Conservation (phyloP, 2,888 invertebrate genomes). For the Mythimna loreyi region DNA sequence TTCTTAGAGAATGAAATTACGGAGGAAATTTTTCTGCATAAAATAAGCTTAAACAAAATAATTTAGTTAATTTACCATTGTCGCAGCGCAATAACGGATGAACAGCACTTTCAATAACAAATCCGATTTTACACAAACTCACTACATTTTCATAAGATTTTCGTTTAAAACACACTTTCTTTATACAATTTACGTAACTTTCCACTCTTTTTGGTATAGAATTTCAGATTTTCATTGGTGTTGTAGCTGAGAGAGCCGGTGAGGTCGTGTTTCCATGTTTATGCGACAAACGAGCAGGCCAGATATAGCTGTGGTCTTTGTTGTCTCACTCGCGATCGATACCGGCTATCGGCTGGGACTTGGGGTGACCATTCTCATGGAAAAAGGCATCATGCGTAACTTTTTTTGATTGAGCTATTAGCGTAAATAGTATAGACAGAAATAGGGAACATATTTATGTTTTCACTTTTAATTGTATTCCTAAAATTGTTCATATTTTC, state of each 20-base stretch:
- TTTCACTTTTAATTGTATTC: background rate
- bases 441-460: background rate
- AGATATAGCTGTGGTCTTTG: slow-evolving; percentile 79
- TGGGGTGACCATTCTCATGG: slow-evolving; percentile 80
- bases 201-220: slow-evolving; percentile 36
- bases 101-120: slow-evolving; percentile 29
- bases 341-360: slow-evolving; percentile 65
- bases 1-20: background rate
- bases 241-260: slow-evolving; percentile 69
- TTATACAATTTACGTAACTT: slow-evolving; percentile 18
- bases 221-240: slow-evolving; percentile 61
- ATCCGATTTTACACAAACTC: slow-evolving; percentile 1
- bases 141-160: slow-evolving; percentile 55
- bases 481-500: background rate
- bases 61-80: slow-evolving; percentile 67
- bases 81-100: slow-evolving; percentile 40
- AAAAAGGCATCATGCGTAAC: slow-evolving; percentile 18
- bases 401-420: slow-evolving; percentile 4
- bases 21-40: background rate
- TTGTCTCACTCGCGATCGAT: slow-evolving; percentile 85
- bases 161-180: slow-evolving; percentile 10
- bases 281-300: slow-evolving; percentile 86
- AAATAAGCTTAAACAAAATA: background rate
- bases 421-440: background rate
- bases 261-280: slow-evolving; percentile 84